These are phyloP conservation scores for Pardalotus punctatus DNA, from an alignment of 2,113 vertebrate species.

Conservation along the genomic window DNA sequence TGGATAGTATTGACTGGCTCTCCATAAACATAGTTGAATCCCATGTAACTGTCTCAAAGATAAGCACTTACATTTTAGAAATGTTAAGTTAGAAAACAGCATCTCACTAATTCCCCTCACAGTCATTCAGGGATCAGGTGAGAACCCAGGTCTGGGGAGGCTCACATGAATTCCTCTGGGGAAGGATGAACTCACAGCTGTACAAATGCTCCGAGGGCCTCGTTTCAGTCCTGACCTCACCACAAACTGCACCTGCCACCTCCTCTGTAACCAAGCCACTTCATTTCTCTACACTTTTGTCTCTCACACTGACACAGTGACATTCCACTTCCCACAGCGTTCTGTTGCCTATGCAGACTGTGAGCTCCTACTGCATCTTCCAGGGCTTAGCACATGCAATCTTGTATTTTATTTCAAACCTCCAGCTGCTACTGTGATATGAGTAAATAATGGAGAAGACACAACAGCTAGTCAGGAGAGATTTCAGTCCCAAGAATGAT, in stretches of 20 bases:
- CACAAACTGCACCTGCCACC: not conserved
- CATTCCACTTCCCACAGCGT: not conserved
- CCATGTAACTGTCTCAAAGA: not conserved
- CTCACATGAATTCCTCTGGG: not conserved
- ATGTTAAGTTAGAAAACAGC: not conserved
- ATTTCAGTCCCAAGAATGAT: conserved; percentile 34
- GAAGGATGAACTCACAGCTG: not conserved
- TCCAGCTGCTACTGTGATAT: not conserved
- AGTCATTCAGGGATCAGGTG: not conserved
- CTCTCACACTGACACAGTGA: not conserved
- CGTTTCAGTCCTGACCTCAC: not conserved
- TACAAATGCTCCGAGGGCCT: not conserved
- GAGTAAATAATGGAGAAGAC: conserved; percentile 13
- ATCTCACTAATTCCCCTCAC: not conserved
- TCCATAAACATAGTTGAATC: not conserved
- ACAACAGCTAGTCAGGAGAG: not conserved
- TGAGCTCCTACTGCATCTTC: not conserved
- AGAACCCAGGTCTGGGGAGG: not conserved
- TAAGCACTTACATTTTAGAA: not conserved
- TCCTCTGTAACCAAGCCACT: not conserved
- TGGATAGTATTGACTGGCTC: not conserved
- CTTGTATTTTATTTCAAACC: not conserved
- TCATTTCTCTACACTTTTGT: not conserved
- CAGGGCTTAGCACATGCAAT: not conserved
- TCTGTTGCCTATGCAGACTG: not conserved